Conservation (phyloP, 2,888 invertebrate species). For the Physocephala rufipes region DNA sequence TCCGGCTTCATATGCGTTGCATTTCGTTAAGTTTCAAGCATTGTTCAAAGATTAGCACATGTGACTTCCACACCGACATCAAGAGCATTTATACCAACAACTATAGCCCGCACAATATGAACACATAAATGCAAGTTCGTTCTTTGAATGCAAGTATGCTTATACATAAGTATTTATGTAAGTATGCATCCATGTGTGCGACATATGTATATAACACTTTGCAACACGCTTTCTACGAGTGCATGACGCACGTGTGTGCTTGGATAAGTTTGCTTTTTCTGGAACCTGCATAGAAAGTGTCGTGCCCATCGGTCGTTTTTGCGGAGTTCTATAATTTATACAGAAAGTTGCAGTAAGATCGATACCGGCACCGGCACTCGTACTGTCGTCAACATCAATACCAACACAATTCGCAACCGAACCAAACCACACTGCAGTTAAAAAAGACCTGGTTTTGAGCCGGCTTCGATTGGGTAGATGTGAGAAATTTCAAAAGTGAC, state of each 20-base stretch:
- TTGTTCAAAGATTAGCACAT: constrained; percentile 20
- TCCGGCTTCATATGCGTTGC: constrained; percentile 27
- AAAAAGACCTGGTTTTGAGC: not conserved
- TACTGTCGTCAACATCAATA: not conserved
- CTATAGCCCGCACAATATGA: not conserved
- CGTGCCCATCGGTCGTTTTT: not conserved
- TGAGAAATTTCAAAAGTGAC: not conserved
- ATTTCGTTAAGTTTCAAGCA: constrained; percentile 19
- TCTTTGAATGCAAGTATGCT: not conserved
- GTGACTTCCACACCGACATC: no score
- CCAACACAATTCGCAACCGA: not conserved
- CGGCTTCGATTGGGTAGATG: not conserved
- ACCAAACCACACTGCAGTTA: not conserved
- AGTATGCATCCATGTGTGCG: constrained; percentile 9
- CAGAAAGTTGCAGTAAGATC: not conserved
- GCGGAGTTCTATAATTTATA: no score
- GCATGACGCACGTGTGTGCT: no score
- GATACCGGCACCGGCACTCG: not conserved
- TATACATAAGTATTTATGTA: constrained; percentile 21
- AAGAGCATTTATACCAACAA: not conserved
- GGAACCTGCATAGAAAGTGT: not conserved
- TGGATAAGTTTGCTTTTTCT: not conserved
- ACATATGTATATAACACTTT: not conserved
- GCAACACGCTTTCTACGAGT: no score
- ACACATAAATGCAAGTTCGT: not conserved